phyloP scores from a whole-genome alignment of 2,888 invertebrate species.

The Erebia aethiops region DNA sequence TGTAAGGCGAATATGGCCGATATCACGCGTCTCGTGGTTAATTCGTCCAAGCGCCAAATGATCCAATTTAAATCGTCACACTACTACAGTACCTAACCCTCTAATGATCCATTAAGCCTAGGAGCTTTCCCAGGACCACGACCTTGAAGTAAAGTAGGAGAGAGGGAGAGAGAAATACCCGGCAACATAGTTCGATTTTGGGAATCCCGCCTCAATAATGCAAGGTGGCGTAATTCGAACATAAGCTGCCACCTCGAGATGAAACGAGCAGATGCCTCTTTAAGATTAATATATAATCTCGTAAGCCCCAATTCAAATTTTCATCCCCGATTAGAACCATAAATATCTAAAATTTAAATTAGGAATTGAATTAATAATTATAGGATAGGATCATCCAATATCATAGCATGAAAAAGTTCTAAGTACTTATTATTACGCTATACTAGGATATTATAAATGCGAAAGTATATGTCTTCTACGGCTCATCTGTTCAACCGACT shows the following conservation, averaged over 20 bases:
- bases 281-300: conserved; percentile 5
- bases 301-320: not conserved
- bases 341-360: too few species aligned
- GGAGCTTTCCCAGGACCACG: too few species aligned
- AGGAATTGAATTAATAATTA: too few species aligned
- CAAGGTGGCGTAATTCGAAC: conserved; percentile 4
- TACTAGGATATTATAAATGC: not conserved
- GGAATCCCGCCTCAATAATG: conserved; percentile 2
- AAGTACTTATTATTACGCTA: too few species aligned
- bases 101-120: too few species aligned
- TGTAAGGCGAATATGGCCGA: too few species aligned
- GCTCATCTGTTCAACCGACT: not conserved
- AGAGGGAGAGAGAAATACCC: not conserved
- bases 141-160: not conserved
- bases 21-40: too few species aligned
- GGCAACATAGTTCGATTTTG: not conserved
- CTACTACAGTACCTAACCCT: too few species aligned
- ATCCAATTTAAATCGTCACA: too few species aligned
- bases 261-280: not conserved
- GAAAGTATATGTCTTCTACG: not conserved
- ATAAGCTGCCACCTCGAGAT: conserved; percentile 1
- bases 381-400: too few species aligned
- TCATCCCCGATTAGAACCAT: not conserved
- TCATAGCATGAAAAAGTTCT: too few species aligned
- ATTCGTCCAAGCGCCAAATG: too few species aligned